phyloP scores from a whole-genome alignment of 1,140 invertebrate species.

The Bicyclus anynana region DNA sequence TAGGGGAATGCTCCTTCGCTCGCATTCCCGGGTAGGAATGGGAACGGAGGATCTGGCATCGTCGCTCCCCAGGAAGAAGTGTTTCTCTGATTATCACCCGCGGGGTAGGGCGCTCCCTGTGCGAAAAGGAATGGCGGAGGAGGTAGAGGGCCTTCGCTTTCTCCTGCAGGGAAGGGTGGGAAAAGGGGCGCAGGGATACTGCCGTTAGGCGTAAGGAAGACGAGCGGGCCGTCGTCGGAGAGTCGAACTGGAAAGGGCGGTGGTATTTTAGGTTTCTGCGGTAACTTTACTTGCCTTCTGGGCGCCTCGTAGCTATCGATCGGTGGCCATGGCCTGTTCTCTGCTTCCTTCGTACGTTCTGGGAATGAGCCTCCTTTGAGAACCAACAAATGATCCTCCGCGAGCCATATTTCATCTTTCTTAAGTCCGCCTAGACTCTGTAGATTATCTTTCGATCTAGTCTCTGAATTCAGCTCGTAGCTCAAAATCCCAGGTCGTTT shows the following conservation, averaged over 20 bases:
- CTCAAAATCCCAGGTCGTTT: slow-evolving; percentile 88
- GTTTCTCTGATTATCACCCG: slow-evolving; percentile 78
- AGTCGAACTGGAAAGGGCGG: slow-evolving; percentile 93
- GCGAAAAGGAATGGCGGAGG: slow-evolving; percentile 77
- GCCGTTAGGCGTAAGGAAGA: slow-evolving; percentile 83
- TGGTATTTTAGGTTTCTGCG: slow-evolving; percentile 85
- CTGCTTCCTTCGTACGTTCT: slow-evolving; percentile 66
- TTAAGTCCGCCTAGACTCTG: slow-evolving; percentile 89
- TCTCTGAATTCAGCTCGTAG: slow-evolving; percentile 86
- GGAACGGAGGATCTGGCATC: slow-evolving; percentile 79
- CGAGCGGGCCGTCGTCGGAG: slow-evolving; percentile 86
- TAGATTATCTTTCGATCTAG: slow-evolving; percentile 84
- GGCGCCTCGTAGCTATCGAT: slow-evolving; percentile 91
- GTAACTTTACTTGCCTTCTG: slow-evolving; percentile 87
- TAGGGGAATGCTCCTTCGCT: slow-evolving; percentile 78
- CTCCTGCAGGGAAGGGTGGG: slow-evolving; percentile 73
- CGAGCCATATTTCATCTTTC: slow-evolving; percentile 92
- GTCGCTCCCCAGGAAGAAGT: slow-evolving; percentile 79
- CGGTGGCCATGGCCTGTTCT: slow-evolving; percentile 81
- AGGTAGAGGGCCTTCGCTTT: slow-evolving; percentile 79
- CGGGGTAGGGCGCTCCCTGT: slow-evolving; percentile 71
- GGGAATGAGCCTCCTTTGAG: slow-evolving; percentile 86
- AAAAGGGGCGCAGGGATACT: slow-evolving; percentile 74
- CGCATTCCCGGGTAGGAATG: slow-evolving; percentile 77
- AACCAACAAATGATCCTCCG: slow-evolving; percentile 91